These are phyloP conservation scores for Baryphthengus martii DNA, from an alignment of 2,113 vertebrate genomes.

Conservation along the genomic window DNA sequence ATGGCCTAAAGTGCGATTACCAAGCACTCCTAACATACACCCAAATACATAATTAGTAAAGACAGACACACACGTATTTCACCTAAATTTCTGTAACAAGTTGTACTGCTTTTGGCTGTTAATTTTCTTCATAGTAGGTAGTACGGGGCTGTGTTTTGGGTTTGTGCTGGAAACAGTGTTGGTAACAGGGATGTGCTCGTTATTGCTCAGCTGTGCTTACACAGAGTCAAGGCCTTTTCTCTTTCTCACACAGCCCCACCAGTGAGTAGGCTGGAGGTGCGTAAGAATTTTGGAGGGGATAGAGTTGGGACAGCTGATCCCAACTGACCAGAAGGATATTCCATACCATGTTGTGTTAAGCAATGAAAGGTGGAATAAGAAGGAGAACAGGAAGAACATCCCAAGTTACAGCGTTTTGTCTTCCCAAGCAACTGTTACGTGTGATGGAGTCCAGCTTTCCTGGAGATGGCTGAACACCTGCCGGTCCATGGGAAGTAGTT, in stretches of 20 bases:
- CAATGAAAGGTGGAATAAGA: neutral
- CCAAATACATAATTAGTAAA: neutral
- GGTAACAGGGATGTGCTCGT: no score
- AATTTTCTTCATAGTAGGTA: neutral
- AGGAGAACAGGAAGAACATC: accelerated
- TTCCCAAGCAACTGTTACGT: accelerated
- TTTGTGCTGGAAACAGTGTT: neutral
- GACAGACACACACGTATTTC: neutral
- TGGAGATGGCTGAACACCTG: neutral
- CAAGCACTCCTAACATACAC: neutral
- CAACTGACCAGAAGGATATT: neutral
- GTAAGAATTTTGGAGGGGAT: neutral
- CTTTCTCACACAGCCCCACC: neutral
- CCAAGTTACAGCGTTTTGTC: accelerated
- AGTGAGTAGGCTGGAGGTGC: neutral
- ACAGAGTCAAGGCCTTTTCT: neutral
- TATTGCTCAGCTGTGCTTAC: no score
- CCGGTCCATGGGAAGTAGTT: neutral
- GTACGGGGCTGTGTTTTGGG: neutral
- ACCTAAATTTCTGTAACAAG: neutral
- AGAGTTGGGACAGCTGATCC: neutral
- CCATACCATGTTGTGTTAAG: accelerated
- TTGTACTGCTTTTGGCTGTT: neutral
- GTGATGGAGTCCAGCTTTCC: neutral
- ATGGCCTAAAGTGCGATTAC: neutral